Evolutionary conservation across 1,140 invertebrate species (phyloP).

Genomic region (Cydia splendana): DNA sequence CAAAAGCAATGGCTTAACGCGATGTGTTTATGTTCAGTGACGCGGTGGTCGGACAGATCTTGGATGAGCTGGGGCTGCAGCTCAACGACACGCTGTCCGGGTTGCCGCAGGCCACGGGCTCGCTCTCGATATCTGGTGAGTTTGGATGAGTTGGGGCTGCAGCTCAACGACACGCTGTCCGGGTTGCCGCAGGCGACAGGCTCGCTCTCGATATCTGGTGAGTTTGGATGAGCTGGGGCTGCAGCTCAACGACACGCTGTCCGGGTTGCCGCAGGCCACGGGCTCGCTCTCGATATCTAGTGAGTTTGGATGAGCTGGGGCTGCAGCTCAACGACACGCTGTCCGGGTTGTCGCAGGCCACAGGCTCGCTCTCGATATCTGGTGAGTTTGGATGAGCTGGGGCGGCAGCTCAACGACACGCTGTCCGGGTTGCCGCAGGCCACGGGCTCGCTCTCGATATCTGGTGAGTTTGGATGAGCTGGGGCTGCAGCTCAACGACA

Average conservation of each 20-base stretch:
- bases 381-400: slow-evolving; percentile 92
- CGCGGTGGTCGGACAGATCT: slow-evolving; percentile 94
- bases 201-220: slow-evolving; percentile 80
- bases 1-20: background rate
- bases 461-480: slow-evolving; percentile 91
- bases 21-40: slow-evolving; percentile 80
- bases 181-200: slow-evolving; percentile 89
- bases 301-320: slow-evolving; percentile 93
- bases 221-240: slow-evolving; percentile 96
- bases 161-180: slow-evolving; percentile 93
- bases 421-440: slow-evolving; percentile 92
- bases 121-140: slow-evolving; percentile 79
- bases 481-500: slow-evolving; percentile 95
- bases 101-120: slow-evolving; percentile 87
- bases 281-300: slow-evolving; percentile 81
- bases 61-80: slow-evolving; percentile 98
- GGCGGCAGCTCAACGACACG: slow-evolving; percentile 95
- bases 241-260: slow-evolving; percentile 94
- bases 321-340: slow-evolving; percentile 95
- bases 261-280: slow-evolving; percentile 89
- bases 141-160: slow-evolving; percentile 97
- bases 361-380: slow-evolving; percentile 81
- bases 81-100: slow-evolving; percentile 93
- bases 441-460: slow-evolving; percentile 81
- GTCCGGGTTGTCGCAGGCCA: slow-evolving; percentile 90